These are phyloP conservation scores for Sipha flava DNA, from an alignment of 1,140 invertebrate genomes.

Conservation along the genomic window DNA sequence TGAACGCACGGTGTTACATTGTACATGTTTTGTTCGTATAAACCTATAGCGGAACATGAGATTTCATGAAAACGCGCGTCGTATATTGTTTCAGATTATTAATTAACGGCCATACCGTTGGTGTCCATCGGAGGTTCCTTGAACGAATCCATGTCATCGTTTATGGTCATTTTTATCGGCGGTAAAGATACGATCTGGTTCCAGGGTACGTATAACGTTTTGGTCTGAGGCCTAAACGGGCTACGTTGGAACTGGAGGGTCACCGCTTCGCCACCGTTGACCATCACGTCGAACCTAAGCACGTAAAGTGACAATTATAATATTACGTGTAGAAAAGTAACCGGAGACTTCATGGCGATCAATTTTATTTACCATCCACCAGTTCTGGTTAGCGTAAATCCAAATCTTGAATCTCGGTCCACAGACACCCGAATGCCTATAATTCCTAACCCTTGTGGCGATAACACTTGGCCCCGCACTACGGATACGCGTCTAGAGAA, in stretches of 20 bases:
- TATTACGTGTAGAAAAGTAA: too few species aligned
- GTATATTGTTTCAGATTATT: not conserved
- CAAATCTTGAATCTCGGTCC: slow-evolving; percentile 83
- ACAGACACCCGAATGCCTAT: slow-evolving; percentile 94
- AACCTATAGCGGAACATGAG: not conserved
- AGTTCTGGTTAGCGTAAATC: slow-evolving; percentile 87
- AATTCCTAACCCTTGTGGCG: slow-evolving; percentile 85
- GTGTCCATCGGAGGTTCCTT: slow-evolving; percentile 10
- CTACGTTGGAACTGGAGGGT: slow-evolving; percentile 90
- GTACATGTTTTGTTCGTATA: not conserved
- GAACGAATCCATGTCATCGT: slow-evolving; percentile 51
- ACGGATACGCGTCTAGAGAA: slow-evolving; percentile 89
- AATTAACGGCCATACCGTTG: not conserved
- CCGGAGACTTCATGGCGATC: too few species aligned
- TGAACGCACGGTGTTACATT: slow-evolving; percentile 53
- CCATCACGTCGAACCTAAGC: slow-evolving; percentile 91
- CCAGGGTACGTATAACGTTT: slow-evolving; percentile 88
- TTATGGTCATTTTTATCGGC: slow-evolving; percentile 75
- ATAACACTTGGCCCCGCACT: slow-evolving; percentile 92
- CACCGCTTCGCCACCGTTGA: slow-evolving; percentile 97
- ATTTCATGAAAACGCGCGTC: not conserved
- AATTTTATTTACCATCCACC: slow-evolving; percentile 80
- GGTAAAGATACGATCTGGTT: slow-evolving; percentile 88
- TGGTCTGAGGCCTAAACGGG: slow-evolving; percentile 76
- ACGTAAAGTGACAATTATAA: not conserved